Evolutionary conservation across 1,140 invertebrate species (phyloP).

Genomic region (Tribolium castaneum): DNA sequence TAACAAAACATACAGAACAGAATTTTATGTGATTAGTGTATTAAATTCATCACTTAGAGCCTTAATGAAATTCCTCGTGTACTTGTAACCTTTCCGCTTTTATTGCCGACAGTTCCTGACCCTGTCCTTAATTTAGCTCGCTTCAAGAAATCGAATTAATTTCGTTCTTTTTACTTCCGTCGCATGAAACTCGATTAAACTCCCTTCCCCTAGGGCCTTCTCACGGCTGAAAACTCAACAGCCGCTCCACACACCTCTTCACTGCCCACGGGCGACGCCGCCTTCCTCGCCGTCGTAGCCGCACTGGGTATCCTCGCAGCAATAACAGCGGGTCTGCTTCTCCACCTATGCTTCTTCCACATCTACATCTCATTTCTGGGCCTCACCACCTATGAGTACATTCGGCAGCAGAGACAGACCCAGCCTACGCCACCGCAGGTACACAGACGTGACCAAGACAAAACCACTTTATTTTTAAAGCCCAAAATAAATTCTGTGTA

Average conservation of each 20-base stretch:
- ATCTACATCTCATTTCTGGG: constrained; percentile 87
- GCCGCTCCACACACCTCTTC: constrained; percentile 52
- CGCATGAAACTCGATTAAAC: not conserved
- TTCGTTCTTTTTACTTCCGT: not conserved
- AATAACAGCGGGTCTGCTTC: constrained; percentile 80
- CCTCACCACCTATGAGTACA: constrained; percentile 91
- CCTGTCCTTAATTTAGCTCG: not conserved
- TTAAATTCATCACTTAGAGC: not conserved
- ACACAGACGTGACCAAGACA: too few relatives aligned
- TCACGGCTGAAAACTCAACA: constrained; percentile 11
- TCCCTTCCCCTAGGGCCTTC: not conserved
- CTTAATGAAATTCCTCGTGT: not conserved
- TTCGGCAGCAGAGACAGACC: constrained; percentile 70
- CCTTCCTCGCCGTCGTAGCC: constrained; percentile 74
- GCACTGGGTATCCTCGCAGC: constrained; percentile 77
- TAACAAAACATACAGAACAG: too few relatives aligned
- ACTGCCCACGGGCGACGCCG: constrained; percentile 66
- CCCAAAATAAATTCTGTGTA: too few relatives aligned
- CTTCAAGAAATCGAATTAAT: not conserved
- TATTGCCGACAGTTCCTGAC: constrained; percentile 3
- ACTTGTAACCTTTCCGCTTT: constrained; percentile 50
- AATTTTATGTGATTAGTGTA: too few relatives aligned
- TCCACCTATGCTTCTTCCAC: constrained; percentile 92
- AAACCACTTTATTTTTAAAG: too few relatives aligned
- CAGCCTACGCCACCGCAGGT: constrained; percentile 29